Percentiles rank a stretch among this genome's conserved stretches.
Conservation (phyloP, 2,113 vertebrate species). For the Gymnobelideus leadbeateri region DNA sequence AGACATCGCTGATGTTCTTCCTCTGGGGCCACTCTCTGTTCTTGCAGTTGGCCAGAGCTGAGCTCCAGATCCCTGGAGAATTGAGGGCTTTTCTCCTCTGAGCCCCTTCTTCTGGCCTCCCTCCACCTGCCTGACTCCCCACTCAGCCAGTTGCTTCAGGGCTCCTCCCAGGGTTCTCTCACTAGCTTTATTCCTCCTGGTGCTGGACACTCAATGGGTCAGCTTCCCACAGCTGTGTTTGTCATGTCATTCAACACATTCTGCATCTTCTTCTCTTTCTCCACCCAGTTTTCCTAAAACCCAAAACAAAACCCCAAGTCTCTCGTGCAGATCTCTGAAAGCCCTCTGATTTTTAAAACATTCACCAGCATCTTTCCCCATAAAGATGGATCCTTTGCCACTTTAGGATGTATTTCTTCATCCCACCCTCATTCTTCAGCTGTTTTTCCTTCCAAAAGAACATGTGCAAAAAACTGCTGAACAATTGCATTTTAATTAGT, state of each 20-base stretch:
- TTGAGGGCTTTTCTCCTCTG: not conserved
- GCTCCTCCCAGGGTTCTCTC: not conserved
- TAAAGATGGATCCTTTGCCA: not conserved
- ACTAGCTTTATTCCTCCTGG: not conserved
- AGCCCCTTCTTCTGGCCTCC: not conserved
- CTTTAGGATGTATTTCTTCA: not conserved
- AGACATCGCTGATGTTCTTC: not conserved
- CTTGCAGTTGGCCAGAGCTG: not conserved
- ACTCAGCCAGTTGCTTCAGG: not conserved
- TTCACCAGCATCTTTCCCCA: not conserved
- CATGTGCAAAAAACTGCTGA: not conserved
- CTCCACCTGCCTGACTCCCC: not conserved
- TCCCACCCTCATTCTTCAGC: no score
- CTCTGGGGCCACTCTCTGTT: no score
- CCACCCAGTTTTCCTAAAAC: not conserved
- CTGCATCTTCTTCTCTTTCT: not conserved
- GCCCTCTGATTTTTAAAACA: not conserved
- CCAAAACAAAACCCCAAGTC: not conserved
- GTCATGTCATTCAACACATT: not conserved
- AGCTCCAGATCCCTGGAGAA: not conserved
- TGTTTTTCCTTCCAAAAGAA: not conserved
- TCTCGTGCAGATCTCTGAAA: not conserved
- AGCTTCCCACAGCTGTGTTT: not conserved
- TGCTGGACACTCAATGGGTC: not conserved
- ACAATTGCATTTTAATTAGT: not conserved